Base-by-base conservation (phyloP, 2,888 invertebrate species). In the Orthosia gracilis region DNA sequence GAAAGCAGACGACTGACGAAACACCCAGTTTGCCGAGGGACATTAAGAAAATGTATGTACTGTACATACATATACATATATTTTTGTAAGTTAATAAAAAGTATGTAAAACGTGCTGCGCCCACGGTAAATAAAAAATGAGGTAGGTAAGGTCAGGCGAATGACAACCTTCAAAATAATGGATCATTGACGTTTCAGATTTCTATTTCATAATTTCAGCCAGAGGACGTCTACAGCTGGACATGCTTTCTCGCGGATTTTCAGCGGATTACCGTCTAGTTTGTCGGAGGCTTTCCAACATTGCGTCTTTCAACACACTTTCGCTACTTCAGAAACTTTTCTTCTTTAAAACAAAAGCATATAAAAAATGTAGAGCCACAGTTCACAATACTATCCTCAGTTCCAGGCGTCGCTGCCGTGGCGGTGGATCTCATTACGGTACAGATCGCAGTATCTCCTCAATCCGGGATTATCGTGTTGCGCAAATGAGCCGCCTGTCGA, bases 401-500 rank as follows among this genome's bases (percentile, higher is more conserved):
- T 13, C 9, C 17, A 69, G 17, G 21, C 18, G 5, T 31, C 40
- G 17, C 18, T 45, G n/a, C 49, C 26, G 5, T 18, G 21, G 21
- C 23, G 23, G 61, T 47, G 45, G 62, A 71, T 71, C 82, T 82
- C 73, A 81, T 84, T 81, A 76, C 68, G 61, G 57, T 31, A 40
- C 57, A 70, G 67, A 69, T 72, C 61, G 72, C 73, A 59, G 64
- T 67, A 57, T 68, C 74, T 65, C 23, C 54, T 50, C 73, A 63
- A 84, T 71, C 82, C 76, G 23, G 73, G 85, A 81, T 76, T 81
- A 84, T 54, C 23, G 58, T 52, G 55, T 15, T 18, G 31, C 15
- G 47, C 58, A 74, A 84, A 58, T 72, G 71, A 69, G 69, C n/a
- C 23, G 71, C 31, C 69, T 72, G 57, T 73, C 58, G 55, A 21